Evolutionary conservation across 2,797 vertebrate species (phyloP), one percentile per base, ranked within the genome.

Genomic region (Protosalanx chinensis): DNA sequence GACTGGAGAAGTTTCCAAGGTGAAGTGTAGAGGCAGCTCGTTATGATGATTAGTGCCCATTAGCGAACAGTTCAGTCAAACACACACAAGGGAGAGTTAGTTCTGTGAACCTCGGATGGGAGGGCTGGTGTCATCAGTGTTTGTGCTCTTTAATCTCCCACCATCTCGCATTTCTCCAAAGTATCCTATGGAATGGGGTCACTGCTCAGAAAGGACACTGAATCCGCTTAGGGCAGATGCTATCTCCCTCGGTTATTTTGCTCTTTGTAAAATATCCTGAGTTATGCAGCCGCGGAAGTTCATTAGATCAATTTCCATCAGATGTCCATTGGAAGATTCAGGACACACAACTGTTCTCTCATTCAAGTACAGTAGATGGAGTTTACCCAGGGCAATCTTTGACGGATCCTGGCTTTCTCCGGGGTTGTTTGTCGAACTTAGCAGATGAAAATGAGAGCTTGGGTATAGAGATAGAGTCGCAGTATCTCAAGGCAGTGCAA

Each of bases 391-490:
- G 70, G 64, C 53, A 69, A 56, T 72, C 64, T 72, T 85, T 82
- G 72, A 78, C 83, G 79, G 71, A 81, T 78, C 83, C 78, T 85
- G 75, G 37, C 30, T 77, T 53, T 79, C 49, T 78, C 23, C 46
- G 2, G 69, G 70, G 70, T 66, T 82, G 83, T 85, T 85, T 84
- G 83, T 78, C 74, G 32, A 76, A 70, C 82, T 87, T 88, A 86
- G 81, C 88, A 88, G 88, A 86, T 89, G 85, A 90, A 89, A 85
- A 86, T 74, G 71, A 73, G 69, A 68, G 74, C 78, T 6, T 13
- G 56, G 65, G 80, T 78, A 79, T 67, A 71, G 73, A 86, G 75
- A 79, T 67, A 71, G 72, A 86, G 75, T 77, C 76, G 65, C 67
- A 58, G 51, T 72, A 71, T 79, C 80, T 79, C 67, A 62, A 67